Conservation (phyloP, 2,113 vertebrate genomes). For the Phycodurus eques region DNA sequence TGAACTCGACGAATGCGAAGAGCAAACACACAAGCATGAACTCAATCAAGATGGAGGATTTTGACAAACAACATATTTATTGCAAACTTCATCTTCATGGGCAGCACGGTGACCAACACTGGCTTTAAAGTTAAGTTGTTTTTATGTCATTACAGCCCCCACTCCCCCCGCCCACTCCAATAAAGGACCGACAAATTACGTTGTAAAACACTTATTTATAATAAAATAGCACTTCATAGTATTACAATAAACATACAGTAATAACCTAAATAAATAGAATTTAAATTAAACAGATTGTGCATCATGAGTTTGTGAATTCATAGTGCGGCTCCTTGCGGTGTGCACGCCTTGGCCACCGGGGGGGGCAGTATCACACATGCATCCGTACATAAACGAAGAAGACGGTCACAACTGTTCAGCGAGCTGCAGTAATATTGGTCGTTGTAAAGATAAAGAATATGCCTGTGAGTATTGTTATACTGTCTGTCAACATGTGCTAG, state of each 20-base stretch:
- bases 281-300: neutral
- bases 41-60: neutral
- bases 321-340: too few relatives aligned
- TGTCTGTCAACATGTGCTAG: neutral
- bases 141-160: neutral
- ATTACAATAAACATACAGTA: too few relatives aligned
- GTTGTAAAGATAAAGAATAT: neutral
- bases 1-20: constrained; percentile 16
- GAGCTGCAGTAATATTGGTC: neutral
- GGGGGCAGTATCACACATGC: too few relatives aligned
- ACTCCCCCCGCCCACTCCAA: too few relatives aligned
- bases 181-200: too few relatives aligned
- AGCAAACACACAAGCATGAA: constrained; percentile 16
- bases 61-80: neutral
- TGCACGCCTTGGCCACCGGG: too few relatives aligned
- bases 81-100: neutral
- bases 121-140: neutral
- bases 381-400: too few relatives aligned
- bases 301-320: too few relatives aligned
- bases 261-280: too few relatives aligned
- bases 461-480: neutral
- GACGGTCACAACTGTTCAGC: neutral
- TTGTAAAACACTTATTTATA: too few relatives aligned
- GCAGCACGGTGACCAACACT: neutral
- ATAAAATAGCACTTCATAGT: too few relatives aligned